phyloP scores from a whole-genome alignment of 2,113 vertebrate genomes.

The Aegotheles bennettii region DNA sequence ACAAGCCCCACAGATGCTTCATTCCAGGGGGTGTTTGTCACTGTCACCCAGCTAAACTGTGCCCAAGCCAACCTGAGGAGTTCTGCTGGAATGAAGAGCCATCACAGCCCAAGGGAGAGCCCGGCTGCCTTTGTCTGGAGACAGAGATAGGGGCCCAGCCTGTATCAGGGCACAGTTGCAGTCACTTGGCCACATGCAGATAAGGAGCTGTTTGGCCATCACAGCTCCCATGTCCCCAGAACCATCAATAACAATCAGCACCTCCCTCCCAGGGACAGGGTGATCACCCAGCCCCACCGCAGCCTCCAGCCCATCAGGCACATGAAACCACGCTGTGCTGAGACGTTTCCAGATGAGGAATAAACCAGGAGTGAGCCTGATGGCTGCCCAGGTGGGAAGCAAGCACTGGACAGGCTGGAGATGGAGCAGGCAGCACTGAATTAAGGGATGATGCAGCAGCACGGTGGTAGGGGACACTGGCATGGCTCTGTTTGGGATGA shows the following conservation, averaged over 20 bases:
- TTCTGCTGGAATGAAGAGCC: background rate
- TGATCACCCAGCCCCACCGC: fast-evolving
- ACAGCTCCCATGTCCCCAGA: background rate
- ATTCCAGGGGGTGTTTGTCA: background rate
- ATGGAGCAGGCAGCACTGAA: fast-evolving
- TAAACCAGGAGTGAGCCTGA: background rate
- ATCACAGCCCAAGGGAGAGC: background rate
- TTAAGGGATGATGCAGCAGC: fast-evolving
- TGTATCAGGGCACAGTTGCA: background rate
- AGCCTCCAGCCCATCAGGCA: background rate
- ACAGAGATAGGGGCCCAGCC: background rate
- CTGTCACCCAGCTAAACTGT: background rate
- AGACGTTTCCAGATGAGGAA: background rate
- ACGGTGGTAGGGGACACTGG: background rate
- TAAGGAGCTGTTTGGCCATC: background rate
- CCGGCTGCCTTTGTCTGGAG: background rate
- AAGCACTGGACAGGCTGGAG: fast-evolving
- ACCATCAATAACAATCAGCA: background rate
- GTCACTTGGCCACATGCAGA: background rate
- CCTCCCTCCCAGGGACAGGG: background rate
- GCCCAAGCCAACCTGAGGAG: background rate
- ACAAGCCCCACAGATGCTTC: fast-evolving
- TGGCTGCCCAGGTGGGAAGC: too few species aligned
- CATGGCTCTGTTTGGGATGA: fast-evolving
- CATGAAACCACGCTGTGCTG: fast-evolving